A percentile compares a stretch with the other conserved stretches of the same genome.
phyloP scores from a whole-genome alignment of 2,888 invertebrate species.

The Eurytoma californica region DNA sequence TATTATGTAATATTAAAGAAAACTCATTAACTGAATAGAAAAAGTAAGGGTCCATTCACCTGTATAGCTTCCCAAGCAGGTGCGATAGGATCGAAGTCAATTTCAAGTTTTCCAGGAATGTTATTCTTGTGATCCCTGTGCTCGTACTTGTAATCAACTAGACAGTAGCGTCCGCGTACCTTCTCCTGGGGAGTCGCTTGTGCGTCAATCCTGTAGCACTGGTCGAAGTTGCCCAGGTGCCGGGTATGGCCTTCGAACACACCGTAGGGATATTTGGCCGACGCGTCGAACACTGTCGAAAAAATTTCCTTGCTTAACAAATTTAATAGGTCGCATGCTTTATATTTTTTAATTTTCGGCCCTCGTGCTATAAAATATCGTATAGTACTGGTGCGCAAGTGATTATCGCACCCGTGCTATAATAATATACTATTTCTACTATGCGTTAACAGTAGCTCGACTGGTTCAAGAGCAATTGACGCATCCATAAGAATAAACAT shows the following conservation, averaged over 20 bases:
- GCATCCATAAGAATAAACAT: too few relatives aligned
- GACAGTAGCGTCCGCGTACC: constrained; percentile 64
- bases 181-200: constrained; percentile 54
- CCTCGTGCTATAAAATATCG: too few relatives aligned
- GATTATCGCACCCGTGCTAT: too few relatives aligned
- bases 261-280: constrained; percentile 67
- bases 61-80: constrained; percentile 66
- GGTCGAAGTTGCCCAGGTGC: constrained; percentile 68
- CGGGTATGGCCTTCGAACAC: constrained; percentile 65
- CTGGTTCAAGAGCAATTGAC: too few relatives aligned
- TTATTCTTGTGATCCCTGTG: constrained; percentile 50
- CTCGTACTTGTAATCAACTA: constrained; percentile 64
- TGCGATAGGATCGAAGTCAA: constrained; percentile 63
- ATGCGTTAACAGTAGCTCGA: too few relatives aligned
- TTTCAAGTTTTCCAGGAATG: constrained; percentile 52
- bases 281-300: constrained; percentile 67
- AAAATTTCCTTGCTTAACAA: constrained; percentile 6
- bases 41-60: constrained; percentile 55
- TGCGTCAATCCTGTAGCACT: constrained; percentile 63
- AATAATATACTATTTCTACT: too few relatives aligned
- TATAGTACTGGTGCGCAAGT: too few relatives aligned
- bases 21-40: background rate
- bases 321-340: too few relatives aligned
- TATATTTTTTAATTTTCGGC: too few relatives aligned
- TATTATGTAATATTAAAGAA: background rate